Conservation (phyloP, 37 sponge, comb jelly and placozoan species). For the Tethya wilhelma region DNA sequence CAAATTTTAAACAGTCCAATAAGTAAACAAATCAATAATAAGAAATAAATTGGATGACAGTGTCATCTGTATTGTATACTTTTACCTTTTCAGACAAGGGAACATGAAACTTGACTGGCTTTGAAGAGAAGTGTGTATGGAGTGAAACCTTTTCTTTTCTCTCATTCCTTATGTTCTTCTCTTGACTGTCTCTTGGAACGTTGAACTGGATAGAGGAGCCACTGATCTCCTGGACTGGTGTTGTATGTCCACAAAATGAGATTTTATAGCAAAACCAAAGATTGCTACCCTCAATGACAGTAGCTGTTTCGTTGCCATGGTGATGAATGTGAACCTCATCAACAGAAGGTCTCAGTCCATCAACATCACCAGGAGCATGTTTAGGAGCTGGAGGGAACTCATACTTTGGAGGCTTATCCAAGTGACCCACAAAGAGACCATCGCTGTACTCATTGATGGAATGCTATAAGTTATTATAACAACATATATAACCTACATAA, state of each 20-base stretch:
- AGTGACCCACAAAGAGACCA: neutral
- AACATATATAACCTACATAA: neutral
- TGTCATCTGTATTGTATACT: neutral
- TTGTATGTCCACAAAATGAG: constrained; percentile 9
- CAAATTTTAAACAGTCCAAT: too few relatives aligned
- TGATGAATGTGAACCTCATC: constrained; percentile 2
- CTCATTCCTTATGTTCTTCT: neutral
- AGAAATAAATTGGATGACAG: too few relatives aligned
- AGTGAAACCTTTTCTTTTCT: constrained; percentile 4
- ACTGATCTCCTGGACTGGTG: neutral
- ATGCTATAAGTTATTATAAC: constrained; percentile 11
- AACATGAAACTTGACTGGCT: neutral
- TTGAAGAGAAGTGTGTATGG: constrained; percentile 26
- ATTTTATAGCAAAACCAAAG: constrained; percentile 28
- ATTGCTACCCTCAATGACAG: constrained; percentile 27
- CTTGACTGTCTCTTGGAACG: neutral
- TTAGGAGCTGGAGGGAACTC: neutral
- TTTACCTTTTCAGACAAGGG: neutral
- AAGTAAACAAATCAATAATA: neutral
- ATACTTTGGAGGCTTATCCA: constrained; percentile 12
- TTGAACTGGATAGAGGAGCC: constrained; percentile 19
- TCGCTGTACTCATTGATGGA: neutral
- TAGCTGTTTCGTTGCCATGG: constrained; percentile 10
- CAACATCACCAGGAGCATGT: neutral
- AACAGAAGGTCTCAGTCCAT: neutral